A percentile compares a stretch with the other conserved stretches of the same genome.
These are phyloP conservation scores for Rhinoderma darwinii DNA, from an alignment of 2,113 vertebrate genomes.

Conservation along the genomic window DNA sequence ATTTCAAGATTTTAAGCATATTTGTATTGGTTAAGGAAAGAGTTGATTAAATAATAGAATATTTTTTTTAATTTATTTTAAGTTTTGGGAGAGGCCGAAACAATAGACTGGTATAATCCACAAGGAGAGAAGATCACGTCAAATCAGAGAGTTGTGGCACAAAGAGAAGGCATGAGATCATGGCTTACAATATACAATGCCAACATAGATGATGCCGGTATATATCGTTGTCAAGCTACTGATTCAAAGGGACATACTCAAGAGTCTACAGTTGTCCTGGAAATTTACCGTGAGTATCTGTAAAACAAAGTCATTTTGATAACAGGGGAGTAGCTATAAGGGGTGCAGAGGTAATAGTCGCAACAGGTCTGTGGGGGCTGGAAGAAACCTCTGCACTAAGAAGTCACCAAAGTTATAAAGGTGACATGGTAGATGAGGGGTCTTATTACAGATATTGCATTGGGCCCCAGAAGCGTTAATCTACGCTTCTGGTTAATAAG, in stretches of 20 bases:
- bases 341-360: no score
- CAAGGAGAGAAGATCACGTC: constrained; percentile 90
- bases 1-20: no score
- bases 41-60: neutral
- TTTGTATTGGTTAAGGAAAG: neutral
- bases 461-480: no score
- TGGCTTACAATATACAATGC: constrained; percentile 94
- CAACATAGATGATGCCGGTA: constrained; percentile 93
- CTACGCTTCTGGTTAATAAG: no score
- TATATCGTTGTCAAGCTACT: constrained; percentile 93
- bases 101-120: constrained; percentile 94
- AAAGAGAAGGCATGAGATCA: constrained; percentile 87
- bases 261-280: constrained; percentile 95
- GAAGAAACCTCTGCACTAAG: no score
- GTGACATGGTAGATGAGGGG: no score
- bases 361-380: no score
- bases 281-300: constrained; percentile 92
- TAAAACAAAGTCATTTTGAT: neutral
- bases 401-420: no score
- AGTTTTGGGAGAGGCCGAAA: constrained; percentile 92
- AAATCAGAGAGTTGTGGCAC: constrained; percentile 84
- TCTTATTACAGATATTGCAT: no score
- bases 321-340: no score
- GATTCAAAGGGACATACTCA: constrained; percentile 85
- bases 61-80: constrained; percentile 44